Conservation (phyloP, 2,797 vertebrate species). For the Triplophysa yarkandensis region DNA sequence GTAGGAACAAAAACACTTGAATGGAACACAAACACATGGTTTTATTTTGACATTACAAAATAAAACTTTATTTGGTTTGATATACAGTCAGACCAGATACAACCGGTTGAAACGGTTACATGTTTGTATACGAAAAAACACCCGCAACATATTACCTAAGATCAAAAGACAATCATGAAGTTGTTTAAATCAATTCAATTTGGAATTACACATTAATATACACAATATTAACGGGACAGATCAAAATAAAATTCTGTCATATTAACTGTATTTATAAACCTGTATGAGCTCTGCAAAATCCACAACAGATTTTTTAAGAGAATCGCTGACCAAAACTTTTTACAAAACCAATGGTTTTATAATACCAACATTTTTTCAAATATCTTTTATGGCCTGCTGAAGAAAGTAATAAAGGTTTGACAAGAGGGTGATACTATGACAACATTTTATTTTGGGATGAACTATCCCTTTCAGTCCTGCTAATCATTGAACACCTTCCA, state of each 20-base stretch:
- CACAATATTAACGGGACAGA: conserved; percentile 20
- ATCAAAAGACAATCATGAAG: neutral
- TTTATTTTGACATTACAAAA: conserved; percentile 6
- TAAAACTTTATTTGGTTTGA: conserved; percentile 7
- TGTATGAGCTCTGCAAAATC: no score
- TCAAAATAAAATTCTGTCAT: no score
- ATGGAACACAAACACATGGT: neutral
- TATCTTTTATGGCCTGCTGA: no score
- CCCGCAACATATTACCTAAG: neutral
- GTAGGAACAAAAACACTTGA: neutral
- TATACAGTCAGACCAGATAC: neutral
- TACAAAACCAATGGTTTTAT: no score
- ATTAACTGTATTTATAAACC: no score
- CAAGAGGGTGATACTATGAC: no score
- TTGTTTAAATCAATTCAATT: conserved; percentile 12
- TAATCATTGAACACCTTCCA: neutral
- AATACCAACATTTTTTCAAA: no score
- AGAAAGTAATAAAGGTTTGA: no score
- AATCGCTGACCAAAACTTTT: no score
- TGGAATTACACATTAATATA: conserved; percentile 12
- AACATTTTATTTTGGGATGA: no score
- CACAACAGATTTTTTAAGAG: no score
- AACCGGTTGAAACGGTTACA: neutral
- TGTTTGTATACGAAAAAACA: neutral
- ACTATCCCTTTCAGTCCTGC: no score